Base-by-base conservation (phyloP, 2,113 vertebrate species). In the Gobio gobio region DNA sequence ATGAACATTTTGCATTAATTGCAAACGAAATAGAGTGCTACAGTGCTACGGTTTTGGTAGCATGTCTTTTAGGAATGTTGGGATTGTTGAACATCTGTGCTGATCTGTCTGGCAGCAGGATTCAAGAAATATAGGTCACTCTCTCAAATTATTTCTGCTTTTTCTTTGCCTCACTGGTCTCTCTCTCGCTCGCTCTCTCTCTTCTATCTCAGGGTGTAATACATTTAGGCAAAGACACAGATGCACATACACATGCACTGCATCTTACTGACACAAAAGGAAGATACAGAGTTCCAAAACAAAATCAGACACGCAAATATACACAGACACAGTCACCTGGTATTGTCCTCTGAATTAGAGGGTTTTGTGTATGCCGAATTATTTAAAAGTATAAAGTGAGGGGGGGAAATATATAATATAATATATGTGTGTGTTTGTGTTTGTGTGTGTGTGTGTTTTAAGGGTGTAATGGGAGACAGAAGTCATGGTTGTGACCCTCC, bases 51-150 rank as follows among this genome's bases (percentile, higher is more conserved):
- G 59, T 76, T 66, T 88, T 76, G 77, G 83, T 81, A 72, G 77
- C 64, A 78, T 87, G 86, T 89, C 83, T 92, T 92, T 89, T 86
- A 89, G 86, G 87, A 93, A 90, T 79, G 78, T 72, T 33, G 43
- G 85, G 78, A 89, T 86, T 83, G 86, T 84, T 70, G 86, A 90
- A 92, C 91, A 92, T 92, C 93, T 92, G 90, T 90, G 89, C 84
- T 83, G 74, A 87, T 89, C 87, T 85, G 89, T 92, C 91, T 92
- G 91, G 79, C 83, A 87, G 89, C 54, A 58, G 86, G 88, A 91
- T 90, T 88, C 85, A 45, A 88, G 87, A 92, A 78, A 94, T 94
- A 90, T 95, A 93, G 93, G 93, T 94, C 93, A 93, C 89, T 89
- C 26, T 80, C 85, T 79, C 40, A 88, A 91, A 91, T 92, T 91